These are phyloP conservation scores for Hypolimnas misippus DNA, from an alignment of 2,888 invertebrate species.

Conservation along the genomic window DNA sequence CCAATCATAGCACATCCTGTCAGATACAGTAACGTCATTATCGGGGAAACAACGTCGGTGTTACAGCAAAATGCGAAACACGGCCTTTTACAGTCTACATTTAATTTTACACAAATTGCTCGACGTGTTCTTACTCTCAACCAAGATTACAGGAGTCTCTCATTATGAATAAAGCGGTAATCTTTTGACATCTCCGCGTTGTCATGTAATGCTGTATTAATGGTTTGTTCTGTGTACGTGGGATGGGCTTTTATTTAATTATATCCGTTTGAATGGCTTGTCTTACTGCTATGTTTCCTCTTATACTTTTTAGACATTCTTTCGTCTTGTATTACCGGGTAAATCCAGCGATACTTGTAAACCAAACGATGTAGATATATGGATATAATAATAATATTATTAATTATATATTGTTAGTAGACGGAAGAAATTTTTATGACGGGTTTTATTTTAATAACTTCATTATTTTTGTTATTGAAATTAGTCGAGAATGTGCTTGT, in stretches of 20 bases:
- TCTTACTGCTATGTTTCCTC: neutral
- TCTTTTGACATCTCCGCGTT: constrained; percentile 27
- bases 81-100: constrained; percentile 44
- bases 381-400: no score
- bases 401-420: no score
- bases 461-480: no score
- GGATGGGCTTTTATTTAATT: constrained; percentile 7
- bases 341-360: no score
- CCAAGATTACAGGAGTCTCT: constrained; percentile 45
- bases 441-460: no score
- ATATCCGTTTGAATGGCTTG: neutral
- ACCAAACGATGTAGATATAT: no score
- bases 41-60: constrained; percentile 19
- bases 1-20: neutral
- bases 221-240: constrained; percentile 18
- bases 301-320: no score
- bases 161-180: constrained; percentile 44
- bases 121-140: constrained; percentile 44
- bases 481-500: no score
- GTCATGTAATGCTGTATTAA: constrained; percentile 22
- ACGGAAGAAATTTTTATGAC: no score
- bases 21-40: neutral
- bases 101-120: constrained; percentile 50
- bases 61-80: constrained; percentile 43
- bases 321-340: no score